phyloP scores from a whole-genome alignment of 2,888 invertebrate genomes.

The Thereva nobilitata region DNA sequence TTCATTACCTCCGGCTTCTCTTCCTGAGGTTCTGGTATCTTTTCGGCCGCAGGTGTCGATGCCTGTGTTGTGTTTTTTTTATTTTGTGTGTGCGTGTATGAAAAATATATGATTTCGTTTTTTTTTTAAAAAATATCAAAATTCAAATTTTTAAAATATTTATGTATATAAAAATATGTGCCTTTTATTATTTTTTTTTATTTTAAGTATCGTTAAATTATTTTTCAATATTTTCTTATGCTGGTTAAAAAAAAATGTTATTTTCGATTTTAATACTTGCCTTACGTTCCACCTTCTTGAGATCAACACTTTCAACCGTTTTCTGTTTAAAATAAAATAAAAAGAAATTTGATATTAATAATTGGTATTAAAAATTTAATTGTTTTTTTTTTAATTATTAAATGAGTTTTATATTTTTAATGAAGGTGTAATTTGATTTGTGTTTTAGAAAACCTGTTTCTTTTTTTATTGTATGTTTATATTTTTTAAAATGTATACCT shows the following conservation, averaged over 20 bases:
- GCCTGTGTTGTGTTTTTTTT: too few species aligned
- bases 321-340: constrained; percentile 14
- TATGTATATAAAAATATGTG: too few species aligned
- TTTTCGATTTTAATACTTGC: constrained; percentile 29
- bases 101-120: not conserved
- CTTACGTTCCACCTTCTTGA: constrained; percentile 38
- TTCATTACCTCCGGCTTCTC: not conserved
- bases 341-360: constrained; percentile 1
- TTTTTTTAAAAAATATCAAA: not conserved
- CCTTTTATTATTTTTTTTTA: not conserved
- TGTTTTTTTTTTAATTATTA: not conserved
- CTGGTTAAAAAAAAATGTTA: constrained; percentile 4
- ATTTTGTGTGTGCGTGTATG: too few species aligned
- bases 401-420: not conserved
- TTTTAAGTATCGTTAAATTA: not conserved
- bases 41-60: not conserved
- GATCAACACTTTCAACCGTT: constrained; percentile 7
- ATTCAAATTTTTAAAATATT: too few species aligned
- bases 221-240: too few species aligned
- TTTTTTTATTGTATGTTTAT: too few species aligned
- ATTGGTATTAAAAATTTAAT: constrained; percentile 1
- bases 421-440: not conserved
- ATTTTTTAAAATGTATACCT: constrained; percentile 23
- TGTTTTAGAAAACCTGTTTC: constrained; percentile 5
- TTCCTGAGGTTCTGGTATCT: not conserved